Conservation (phyloP, 2,888 invertebrate genomes). For the Erebia ligea region DNA sequence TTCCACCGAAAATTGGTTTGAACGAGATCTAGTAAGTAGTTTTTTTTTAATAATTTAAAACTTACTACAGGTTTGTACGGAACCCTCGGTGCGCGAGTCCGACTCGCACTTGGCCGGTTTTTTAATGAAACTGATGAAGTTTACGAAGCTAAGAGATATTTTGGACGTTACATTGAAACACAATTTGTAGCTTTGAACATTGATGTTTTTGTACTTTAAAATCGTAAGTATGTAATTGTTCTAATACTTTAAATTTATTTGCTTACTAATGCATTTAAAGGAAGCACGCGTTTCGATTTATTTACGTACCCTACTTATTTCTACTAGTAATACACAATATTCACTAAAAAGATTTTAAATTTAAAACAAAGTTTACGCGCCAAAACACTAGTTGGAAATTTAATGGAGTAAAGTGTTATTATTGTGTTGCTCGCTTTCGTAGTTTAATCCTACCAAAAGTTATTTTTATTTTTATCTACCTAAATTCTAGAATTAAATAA, state of each 20-base stretch:
- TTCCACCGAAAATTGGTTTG: too few relatives aligned
- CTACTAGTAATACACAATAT: constrained; percentile 64
- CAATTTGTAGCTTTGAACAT: neutral
- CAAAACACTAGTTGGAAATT: neutral
- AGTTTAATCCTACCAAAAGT: neutral
- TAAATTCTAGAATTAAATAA: too few relatives aligned
- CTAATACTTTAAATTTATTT: constrained; percentile 32
- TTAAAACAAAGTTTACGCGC: neutral
- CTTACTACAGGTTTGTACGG: too few relatives aligned
- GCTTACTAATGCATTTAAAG: constrained; percentile 57
- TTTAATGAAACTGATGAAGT: neutral
- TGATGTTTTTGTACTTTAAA: constrained; percentile 53
- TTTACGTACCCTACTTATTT: constrained; percentile 56
- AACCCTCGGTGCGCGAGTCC: too few relatives aligned
- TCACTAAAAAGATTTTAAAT: constrained; percentile 48
- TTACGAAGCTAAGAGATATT: neutral
- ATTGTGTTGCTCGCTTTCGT: neutral
- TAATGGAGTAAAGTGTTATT: neutral
- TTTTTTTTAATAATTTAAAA: too few relatives aligned
- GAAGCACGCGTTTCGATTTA: constrained; percentile 74
- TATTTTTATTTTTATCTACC: neutral
- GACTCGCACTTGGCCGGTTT: too few relatives aligned
- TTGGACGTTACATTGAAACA: neutral
- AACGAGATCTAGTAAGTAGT: too few relatives aligned
- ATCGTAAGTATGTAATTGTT: constrained; percentile 22